phyloP scores from a whole-genome alignment of 2,888 invertebrate species.

The Lymantria monacha region DNA sequence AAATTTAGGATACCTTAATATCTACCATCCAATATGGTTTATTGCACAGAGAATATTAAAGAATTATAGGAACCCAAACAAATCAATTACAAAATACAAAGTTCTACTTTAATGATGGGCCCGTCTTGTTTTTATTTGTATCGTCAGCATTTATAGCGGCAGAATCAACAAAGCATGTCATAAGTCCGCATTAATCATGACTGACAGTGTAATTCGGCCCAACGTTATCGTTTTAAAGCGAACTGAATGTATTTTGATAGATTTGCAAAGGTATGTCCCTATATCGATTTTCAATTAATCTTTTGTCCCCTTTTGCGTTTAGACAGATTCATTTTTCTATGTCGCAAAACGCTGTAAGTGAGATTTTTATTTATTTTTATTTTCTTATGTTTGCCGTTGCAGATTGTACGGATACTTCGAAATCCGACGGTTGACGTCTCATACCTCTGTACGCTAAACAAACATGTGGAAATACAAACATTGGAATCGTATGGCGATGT shows the following conservation, averaged over 20 bases:
- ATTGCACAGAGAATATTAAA: too few relatives aligned
- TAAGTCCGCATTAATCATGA: conserved; percentile 72
- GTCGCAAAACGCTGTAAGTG: conserved; percentile 49
- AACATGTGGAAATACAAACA: conserved; percentile 62
- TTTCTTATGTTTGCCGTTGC: conserved; percentile 52
- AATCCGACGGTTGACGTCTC: conserved; percentile 47
- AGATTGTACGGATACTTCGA: conserved; percentile 33
- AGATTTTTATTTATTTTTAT: conserved; percentile 54
- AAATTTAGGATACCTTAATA: too few relatives aligned
- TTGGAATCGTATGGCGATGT: conserved; percentile 58
- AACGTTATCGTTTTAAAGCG: conserved; percentile 68
- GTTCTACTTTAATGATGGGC: conserved; percentile 45
- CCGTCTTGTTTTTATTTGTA: conserved; percentile 49
- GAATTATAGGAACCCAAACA: background rate
- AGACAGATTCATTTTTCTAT: conserved; percentile 63
- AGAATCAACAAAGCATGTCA: conserved; percentile 64
- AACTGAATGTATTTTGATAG: conserved; percentile 73
- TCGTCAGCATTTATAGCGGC: conserved; percentile 32
- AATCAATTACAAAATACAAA: conserved; percentile 7
- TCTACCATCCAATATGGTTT: too few relatives aligned
- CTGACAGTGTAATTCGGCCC: conserved; percentile 67
- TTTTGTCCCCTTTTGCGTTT: conserved; percentile 68
- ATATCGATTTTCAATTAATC: conserved; percentile 79
- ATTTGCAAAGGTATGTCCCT: conserved; percentile 67
- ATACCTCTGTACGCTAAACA: conserved; percentile 60